Conservation (phyloP, 2,797 vertebrate species). For the Rallus crepitans region DNA sequence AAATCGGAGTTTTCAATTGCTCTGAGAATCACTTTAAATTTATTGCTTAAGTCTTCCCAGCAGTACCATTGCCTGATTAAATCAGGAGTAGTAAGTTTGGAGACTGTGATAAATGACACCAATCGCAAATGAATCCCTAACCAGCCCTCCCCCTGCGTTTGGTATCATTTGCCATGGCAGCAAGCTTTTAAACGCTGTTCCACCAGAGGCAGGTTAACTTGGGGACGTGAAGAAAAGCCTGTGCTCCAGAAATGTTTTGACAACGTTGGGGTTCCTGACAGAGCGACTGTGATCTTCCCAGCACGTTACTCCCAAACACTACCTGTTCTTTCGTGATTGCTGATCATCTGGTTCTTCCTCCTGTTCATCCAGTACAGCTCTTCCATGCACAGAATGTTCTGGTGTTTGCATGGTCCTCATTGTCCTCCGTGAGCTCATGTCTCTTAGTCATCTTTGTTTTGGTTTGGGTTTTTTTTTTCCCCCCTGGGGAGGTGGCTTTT, state of each 20-base stretch:
- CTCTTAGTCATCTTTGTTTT: too few species aligned
- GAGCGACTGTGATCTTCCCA: neutral
- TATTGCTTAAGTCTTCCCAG: neutral
- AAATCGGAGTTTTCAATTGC: neutral
- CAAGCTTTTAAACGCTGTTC: neutral
- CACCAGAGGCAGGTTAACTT: neutral
- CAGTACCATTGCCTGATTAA: neutral
- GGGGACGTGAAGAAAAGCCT: neutral
- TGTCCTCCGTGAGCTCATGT: neutral
- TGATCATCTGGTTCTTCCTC: neutral
- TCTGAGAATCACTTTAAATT: neutral
- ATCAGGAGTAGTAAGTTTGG: neutral
- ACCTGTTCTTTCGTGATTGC: neutral
- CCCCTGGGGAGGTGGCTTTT: neutral
- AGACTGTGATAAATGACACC: neutral
- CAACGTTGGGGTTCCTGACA: neutral
- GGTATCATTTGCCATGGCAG: neutral
- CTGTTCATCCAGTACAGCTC: neutral
- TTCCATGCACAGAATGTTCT: neutral
- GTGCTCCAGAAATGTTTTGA: neutral
- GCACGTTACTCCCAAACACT: neutral
- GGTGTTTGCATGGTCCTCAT: neutral
- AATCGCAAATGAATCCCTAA: neutral
- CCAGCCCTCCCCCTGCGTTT: neutral
- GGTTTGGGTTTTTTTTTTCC: neutral